These are phyloP conservation scores for Dicrurus megarhynchus DNA, from an alignment of 2,113 vertebrate species.

Conservation along the genomic window DNA sequence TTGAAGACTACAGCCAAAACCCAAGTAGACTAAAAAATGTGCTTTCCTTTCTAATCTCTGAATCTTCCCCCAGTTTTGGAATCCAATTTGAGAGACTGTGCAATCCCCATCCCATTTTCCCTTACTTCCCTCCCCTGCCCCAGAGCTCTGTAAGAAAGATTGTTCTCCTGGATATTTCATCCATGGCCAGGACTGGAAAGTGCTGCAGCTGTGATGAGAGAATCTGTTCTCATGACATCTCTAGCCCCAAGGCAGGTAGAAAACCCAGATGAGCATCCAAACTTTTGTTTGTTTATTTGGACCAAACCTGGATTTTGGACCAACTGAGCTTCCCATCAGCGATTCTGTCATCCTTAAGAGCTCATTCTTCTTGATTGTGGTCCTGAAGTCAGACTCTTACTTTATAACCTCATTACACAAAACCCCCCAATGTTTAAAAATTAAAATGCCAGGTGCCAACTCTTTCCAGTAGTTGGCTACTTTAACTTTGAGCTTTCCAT, in stretches of 20 bases:
- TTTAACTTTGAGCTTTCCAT: constrained; percentile 63
- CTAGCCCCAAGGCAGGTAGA: constrained; percentile 54
- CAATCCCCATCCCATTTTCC: background rate
- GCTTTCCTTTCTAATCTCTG: background rate
- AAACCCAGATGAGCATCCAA: constrained; percentile 42
- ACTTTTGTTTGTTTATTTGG: constrained; percentile 6
- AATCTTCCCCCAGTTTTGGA: background rate
- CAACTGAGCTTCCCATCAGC: background rate
- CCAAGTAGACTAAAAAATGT: background rate
- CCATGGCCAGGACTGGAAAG: constrained; percentile 31
- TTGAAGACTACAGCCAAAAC: background rate
- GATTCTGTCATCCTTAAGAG: constrained; percentile 36
- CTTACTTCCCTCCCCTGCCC: background rate
- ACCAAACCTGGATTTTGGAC: background rate
- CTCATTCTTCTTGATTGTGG: constrained; percentile 14
- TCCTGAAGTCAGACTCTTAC: constrained; percentile 43
- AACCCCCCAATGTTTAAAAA: constrained; percentile 31
- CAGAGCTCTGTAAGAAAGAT: constrained; percentile 24
- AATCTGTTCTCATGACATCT: constrained; percentile 56
- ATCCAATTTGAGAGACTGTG: background rate
- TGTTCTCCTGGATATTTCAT: constrained; percentile 8
- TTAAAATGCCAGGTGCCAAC: constrained; percentile 59
- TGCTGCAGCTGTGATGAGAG: constrained; percentile 56
- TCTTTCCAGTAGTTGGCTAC: constrained; percentile 57
- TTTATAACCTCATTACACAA: constrained; percentile 32